Base-by-base conservation (phyloP, 2,113 vertebrate genomes). In the Dicrurus megarhynchus region DNA sequence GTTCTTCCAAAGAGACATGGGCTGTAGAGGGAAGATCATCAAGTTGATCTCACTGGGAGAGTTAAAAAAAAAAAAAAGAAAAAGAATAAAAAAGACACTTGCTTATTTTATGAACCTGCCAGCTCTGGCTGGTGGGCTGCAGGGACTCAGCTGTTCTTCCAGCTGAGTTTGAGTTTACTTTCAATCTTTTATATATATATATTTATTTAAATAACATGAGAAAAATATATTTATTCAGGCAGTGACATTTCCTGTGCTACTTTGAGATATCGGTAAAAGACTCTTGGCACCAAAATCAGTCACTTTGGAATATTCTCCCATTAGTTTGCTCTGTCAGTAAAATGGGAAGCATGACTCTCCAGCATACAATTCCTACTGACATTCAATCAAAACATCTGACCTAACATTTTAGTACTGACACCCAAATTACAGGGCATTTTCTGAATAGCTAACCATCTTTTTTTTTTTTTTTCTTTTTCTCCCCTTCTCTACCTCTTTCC, bases 381-480 rank as follows among this genome's bases (percentile, higher is more conserved):
- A 76, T 94, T 92, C 96, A 93, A 92, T 97, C 95, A 97, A 95
- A 97, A 97, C 96, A 96, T 93, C 96, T 93, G 97, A 97, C 97
- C 96, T 91, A 96, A 96, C 97, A 64, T 97, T 97, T 97, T 96
- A 97, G 88, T 59, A 21, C 90, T 95, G 97, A 96, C 97, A 97
- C 91, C 52, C 78, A 97, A 97, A 97, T 97, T 97, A 93, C 82
- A 93, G 95, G 93, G 87, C 95, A 91, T 71, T 84, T 94, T 92
- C 53, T 77, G 87, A 96, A 96, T 49, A 92, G 93, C 93, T 77
- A 96, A 95, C 82, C 77, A 77, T 84, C 39, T 64, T 90, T 9
- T 56, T 16, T 41, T 16, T 41, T 39, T 64, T 64, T 18, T 18
- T 20, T 5, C 27, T 64, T 80, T 87, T 67, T 74, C 67, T 81